phyloP scores from a whole-genome alignment of 1,140 invertebrate species.

The Drosophila nebulosa region DNA sequence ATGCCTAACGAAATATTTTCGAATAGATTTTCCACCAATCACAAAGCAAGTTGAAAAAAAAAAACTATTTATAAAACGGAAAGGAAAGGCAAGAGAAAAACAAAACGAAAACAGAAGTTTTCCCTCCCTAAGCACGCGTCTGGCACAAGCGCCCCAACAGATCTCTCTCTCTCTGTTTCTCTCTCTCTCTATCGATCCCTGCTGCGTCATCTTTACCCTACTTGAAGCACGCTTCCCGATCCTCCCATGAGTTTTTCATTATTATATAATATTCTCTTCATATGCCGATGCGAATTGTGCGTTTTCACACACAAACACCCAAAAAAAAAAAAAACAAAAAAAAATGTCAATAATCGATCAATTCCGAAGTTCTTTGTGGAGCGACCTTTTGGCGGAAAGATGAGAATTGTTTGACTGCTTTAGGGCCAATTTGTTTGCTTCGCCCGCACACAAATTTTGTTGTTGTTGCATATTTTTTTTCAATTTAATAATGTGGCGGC shows the following conservation, averaged over 20 bases:
- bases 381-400: not conserved
- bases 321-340: too few species aligned
- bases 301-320: constrained; percentile 74
- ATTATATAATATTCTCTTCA: constrained; percentile 56
- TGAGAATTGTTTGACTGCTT: not conserved
- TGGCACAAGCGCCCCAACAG: constrained; percentile 48
- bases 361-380: constrained; percentile 16
- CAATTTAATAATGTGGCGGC: constrained; percentile 22
- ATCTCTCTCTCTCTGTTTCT: not conserved
- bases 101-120: constrained; percentile 24
- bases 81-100: too few species aligned
- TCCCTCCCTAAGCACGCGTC: constrained; percentile 57
- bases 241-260: constrained; percentile 63
- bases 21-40: constrained; percentile 39
- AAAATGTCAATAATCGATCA: constrained; percentile 62
- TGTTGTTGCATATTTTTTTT: constrained; percentile 31
- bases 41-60: constrained; percentile 26
- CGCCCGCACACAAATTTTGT: constrained; percentile 55
- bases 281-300: constrained; percentile 51
- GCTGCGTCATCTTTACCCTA: constrained; percentile 49
- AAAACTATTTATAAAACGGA: constrained; percentile 55
- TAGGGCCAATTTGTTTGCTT: constrained; percentile 57
- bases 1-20: constrained; percentile 31
- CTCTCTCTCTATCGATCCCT: constrained; percentile 21
- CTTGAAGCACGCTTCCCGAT: constrained; percentile 15